A percentile compares a stretch with the other conserved stretches of the same genome.
These are phyloP conservation scores for Odontocerum albicorne DNA, from an alignment of 2,888 invertebrate genomes.

Conservation along the genomic window DNA sequence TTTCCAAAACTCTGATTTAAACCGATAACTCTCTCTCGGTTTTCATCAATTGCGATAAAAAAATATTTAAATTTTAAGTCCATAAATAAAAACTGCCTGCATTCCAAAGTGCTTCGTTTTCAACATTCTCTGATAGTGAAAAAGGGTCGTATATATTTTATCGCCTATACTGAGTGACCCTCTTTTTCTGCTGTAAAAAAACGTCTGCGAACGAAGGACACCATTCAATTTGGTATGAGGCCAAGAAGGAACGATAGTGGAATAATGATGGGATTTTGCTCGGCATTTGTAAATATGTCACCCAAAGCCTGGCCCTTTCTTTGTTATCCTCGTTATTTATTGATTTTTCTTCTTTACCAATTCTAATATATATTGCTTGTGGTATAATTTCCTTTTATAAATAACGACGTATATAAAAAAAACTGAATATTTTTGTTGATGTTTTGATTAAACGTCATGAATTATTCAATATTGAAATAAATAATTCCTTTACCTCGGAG, in stretches of 20 bases:
- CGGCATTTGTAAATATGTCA: slow-evolving; percentile 35
- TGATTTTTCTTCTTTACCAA: slow-evolving; percentile 32
- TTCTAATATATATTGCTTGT: no score
- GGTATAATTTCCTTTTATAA: no score
- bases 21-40: no score
- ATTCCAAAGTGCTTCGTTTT: neutral
- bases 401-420: no score
- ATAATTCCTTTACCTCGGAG: no score
- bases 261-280: slow-evolving; percentile 32
- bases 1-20: no score
- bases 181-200: slow-evolving; percentile 1
- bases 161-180: neutral
- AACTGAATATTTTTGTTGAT: no score
- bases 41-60: no score
- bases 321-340: slow-evolving; percentile 25
- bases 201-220: slow-evolving; percentile 5
- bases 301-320: slow-evolving; percentile 20
- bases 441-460: no score
- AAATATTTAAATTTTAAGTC: no score
- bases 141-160: neutral
- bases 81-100: no score
- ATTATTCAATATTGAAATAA: no score
- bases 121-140: neutral
- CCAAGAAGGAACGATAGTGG: slow-evolving; percentile 26
- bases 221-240: slow-evolving; percentile 35